Evolutionary conservation across 2,888 invertebrate genomes (phyloP).

Genomic region (Disparrhopalites patrizii): DNA sequence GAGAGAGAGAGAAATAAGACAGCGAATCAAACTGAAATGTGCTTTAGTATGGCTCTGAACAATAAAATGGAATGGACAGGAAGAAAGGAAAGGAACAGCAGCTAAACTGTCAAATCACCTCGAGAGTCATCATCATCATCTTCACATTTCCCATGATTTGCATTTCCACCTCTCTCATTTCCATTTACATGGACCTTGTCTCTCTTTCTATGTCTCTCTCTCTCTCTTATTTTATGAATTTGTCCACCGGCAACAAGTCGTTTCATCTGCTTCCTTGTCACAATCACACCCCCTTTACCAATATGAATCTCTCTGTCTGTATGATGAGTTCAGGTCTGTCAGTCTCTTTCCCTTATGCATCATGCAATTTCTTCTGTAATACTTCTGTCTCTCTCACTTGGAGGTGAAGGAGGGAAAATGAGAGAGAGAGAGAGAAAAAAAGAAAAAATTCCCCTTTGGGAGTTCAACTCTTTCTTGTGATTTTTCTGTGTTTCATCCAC

Average conservation of each 20-base stretch:
- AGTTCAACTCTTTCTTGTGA: too few species aligned
- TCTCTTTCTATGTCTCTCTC: not conserved
- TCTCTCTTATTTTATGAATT: not conserved
- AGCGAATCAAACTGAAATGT: too few species aligned
- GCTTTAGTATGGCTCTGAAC: too few species aligned
- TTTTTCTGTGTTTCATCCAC: too few species aligned
- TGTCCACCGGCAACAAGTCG: slow-evolving; percentile 18
- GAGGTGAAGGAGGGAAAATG: not conserved
- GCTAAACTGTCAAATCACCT: slow-evolving; percentile 25
- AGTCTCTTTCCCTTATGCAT: too few species aligned
- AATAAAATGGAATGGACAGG: too few species aligned
- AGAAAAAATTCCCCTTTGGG: too few species aligned
- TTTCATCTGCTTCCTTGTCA: slow-evolving; percentile 23
- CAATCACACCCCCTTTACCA: slow-evolving; percentile 34
- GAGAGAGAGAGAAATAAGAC: too few species aligned
- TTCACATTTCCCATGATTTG: slow-evolving; percentile 17
- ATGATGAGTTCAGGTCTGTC: slow-evolving; percentile 13
- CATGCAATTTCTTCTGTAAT: too few species aligned
- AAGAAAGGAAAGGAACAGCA: not conserved
- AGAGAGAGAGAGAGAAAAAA: not conserved
- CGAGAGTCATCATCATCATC: slow-evolving; percentile 24
- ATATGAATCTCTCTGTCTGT: too few species aligned
- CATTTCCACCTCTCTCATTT: slow-evolving; percentile 23
- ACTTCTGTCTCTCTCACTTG: too few species aligned
- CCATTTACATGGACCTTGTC: slow-evolving; percentile 27